Conservation (phyloP, 2,888 invertebrate genomes). For the Cosmopolites sordidus region DNA sequence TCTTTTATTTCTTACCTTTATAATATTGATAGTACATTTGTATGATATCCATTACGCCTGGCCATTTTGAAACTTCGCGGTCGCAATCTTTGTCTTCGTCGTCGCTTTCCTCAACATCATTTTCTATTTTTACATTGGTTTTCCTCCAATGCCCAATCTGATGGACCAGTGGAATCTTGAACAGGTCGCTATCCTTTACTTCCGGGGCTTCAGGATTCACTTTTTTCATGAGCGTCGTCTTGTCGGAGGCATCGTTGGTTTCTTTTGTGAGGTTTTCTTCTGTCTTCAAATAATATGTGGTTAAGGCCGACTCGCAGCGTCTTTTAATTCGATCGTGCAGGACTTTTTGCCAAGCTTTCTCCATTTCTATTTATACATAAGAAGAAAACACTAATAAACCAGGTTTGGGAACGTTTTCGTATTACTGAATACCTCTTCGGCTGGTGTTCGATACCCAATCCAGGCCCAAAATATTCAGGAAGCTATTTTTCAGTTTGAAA, state of each 20-base stretch:
- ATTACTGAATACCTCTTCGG: conserved; percentile 53
- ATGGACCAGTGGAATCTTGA: conserved; percentile 15
- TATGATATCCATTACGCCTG: conserved; percentile 51
- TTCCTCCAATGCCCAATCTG: conserved; percentile 4
- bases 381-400: conserved; percentile 9
- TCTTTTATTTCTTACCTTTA: no score
- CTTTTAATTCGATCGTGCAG: conserved; percentile 60
- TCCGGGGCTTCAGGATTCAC: background rate
- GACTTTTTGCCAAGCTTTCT: conserved; percentile 61
- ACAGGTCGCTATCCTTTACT: conserved; percentile 7
- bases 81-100: conserved; percentile 15
- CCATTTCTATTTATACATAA: conserved; percentile 44
- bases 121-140: conserved; percentile 7
- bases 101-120: conserved; percentile 21
- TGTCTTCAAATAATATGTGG: conserved; percentile 41
- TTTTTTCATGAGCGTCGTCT: no score
- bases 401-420: no score
- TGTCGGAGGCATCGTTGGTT: conserved; percentile 39
- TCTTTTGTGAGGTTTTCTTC: conserved; percentile 35
- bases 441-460: conserved; percentile 53
- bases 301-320: conserved; percentile 50
- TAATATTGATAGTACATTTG: conserved; percentile 54
- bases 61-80: conserved; percentile 44
- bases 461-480: conserved; percentile 57
- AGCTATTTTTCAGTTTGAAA: conserved; percentile 56